These are phyloP conservation scores for Acanthurus lineatus DNA, from an alignment of 2,797 vertebrate species.

Conservation along the genomic window DNA sequence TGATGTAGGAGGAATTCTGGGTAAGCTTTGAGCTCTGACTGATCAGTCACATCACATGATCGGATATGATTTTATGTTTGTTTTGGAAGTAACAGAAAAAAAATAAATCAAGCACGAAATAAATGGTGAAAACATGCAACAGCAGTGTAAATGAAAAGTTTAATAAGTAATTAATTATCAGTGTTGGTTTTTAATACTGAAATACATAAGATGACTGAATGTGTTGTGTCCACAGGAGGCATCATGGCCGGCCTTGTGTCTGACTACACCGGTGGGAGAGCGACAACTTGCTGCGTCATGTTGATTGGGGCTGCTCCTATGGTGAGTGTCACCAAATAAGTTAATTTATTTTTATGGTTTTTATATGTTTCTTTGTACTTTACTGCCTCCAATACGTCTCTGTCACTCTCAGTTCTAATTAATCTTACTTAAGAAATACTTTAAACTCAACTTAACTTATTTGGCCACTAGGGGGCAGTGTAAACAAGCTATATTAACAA, in stretches of 20 bases:
- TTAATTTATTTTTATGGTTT: background rate
- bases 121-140: no score
- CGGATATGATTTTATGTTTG: background rate
- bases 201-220: background rate
- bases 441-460: no score
- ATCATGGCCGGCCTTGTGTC: constrained; percentile 93
- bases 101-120: background rate
- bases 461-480: no score
- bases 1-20: constrained; percentile 95
- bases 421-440: no score
- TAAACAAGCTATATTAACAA: no score
- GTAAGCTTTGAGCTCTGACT: constrained; percentile 74
- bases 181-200: background rate
- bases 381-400: no score
- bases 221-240: constrained; percentile 84
- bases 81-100: no score
- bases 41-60: background rate
- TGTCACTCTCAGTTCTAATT: no score
- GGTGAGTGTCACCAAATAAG: constrained; percentile 81
- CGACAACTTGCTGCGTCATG: constrained; percentile 94
- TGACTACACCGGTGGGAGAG: constrained; percentile 91
- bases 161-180: no score
- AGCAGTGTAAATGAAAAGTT: no score
- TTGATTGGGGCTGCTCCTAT: constrained; percentile 92
- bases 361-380: no score